phyloP scores from a whole-genome alignment of 2,888 invertebrate species.

The Chloroclysta siterata region DNA sequence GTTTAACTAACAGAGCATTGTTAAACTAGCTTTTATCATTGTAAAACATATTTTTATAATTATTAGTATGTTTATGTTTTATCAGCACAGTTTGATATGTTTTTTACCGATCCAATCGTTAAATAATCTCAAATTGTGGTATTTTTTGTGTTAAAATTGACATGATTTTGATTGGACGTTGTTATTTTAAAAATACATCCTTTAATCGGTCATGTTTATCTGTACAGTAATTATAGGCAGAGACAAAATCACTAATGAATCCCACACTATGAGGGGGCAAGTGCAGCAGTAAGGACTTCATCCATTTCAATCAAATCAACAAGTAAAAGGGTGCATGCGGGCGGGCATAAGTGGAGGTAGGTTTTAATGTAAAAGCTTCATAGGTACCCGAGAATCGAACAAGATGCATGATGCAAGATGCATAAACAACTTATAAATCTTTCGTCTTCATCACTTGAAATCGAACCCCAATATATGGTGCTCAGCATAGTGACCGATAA shows the following conservation, averaged over 20 bases:
- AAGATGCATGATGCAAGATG: conserved; percentile 4
- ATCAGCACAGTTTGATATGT: no score
- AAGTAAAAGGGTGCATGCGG: conserved; percentile 11
- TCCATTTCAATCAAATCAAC: conserved; percentile 1
- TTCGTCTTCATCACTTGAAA: conserved; percentile 2
- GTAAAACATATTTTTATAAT: no score
- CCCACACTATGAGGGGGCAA: background rate
- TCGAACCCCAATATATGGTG: conserved; percentile 5
- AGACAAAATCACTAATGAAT: background rate
- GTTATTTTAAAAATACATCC: no score
- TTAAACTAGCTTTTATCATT: no score
- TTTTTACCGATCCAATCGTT: no score
- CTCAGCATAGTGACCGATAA: conserved; percentile 9
- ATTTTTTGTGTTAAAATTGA: no score
- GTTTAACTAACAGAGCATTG: no score
- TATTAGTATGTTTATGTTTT: no score
- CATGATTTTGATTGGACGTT: no score
- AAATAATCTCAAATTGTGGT: no score
- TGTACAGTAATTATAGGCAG: no score
- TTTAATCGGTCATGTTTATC: no score
- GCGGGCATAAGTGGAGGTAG: background rate
- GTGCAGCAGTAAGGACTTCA: background rate
- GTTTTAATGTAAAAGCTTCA: background rate
- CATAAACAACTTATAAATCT: background rate
- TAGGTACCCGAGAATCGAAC: background rate